phyloP scores from a whole-genome alignment of 2,797 vertebrate genomes.

The Knipowitschia caucasica region DNA sequence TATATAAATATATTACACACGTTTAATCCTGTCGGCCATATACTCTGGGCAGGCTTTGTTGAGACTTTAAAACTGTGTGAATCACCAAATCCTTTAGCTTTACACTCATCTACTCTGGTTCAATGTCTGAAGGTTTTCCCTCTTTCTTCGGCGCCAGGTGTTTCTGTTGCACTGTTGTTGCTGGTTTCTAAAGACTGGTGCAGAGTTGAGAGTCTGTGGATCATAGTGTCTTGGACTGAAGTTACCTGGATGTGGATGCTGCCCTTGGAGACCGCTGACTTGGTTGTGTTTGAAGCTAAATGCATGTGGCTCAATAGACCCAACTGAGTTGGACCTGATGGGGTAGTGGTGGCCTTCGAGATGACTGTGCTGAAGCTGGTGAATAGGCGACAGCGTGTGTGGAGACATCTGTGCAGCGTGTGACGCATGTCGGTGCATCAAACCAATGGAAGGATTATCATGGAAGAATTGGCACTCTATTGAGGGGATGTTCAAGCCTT shows the following conservation, averaged over 20 bases:
- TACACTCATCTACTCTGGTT: slow-evolving; percentile 82
- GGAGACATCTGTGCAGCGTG: slow-evolving; percentile 51
- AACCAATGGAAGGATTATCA: slow-evolving; percentile 65
- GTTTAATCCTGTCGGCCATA: slow-evolving; percentile 7
- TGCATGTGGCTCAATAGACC: slow-evolving; percentile 61
- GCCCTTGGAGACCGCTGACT: slow-evolving; percentile 33
- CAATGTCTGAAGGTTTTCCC: slow-evolving; percentile 75
- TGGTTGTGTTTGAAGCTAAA: slow-evolving; percentile 70
- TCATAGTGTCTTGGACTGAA: slow-evolving; percentile 51
- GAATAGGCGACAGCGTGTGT: slow-evolving; percentile 56
- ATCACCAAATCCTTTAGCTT: neutral
- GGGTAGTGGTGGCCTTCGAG: slow-evolving; percentile 59
- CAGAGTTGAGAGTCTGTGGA: slow-evolving; percentile 57
- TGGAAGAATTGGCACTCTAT: slow-evolving; percentile 73
- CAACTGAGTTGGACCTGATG: slow-evolving; percentile 61
- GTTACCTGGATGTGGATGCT: slow-evolving; percentile 38
- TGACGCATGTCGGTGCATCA: slow-evolving; percentile 63
- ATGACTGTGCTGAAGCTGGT: slow-evolving; percentile 66
- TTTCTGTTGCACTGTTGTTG: slow-evolving; percentile 82
- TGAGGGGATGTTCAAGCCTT: slow-evolving; percentile 52
- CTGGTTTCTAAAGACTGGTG: slow-evolving; percentile 77
- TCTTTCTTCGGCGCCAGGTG: slow-evolving; percentile 83
- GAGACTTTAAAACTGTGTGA: neutral
- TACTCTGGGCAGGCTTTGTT: neutral
- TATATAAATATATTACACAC: too few species aligned